Evolutionary conservation across 35 echinoderm and acorn worm species (phyloP).

Genomic region (Anneissia japonica): DNA sequence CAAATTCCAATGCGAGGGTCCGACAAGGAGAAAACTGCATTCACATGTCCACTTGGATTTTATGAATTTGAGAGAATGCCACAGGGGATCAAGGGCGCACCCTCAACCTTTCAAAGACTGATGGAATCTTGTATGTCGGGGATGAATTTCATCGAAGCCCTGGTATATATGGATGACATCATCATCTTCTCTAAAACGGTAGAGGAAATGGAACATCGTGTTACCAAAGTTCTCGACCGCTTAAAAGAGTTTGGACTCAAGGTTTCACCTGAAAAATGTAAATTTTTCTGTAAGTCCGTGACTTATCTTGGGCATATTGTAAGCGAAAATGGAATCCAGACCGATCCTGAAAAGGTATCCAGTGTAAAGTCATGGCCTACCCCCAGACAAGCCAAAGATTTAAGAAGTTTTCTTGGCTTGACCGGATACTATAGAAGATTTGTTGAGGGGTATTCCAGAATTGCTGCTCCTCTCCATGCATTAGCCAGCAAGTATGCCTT

Average conservation of each 20-base stretch:
- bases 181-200: slow-evolving; percentile 41
- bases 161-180: slow-evolving; percentile 61
- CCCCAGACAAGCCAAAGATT: slow-evolving; percentile 23
- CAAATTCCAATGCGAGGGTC: slow-evolving; percentile 56
- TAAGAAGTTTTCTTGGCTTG: slow-evolving; percentile 53
- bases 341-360: slow-evolving; percentile 8
- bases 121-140: slow-evolving; percentile 65
- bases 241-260: slow-evolving; percentile 32
- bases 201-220: slow-evolving; percentile 46
- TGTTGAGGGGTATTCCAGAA: slow-evolving; percentile 43
- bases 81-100: slow-evolving; percentile 50
- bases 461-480: slow-evolving; percentile 49
- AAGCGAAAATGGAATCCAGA: neutral
- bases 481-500: slow-evolving; percentile 13
- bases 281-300: neutral
- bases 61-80: slow-evolving; percentile 61
- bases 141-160: slow-evolving; percentile 34
- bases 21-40: slow-evolving; percentile 72
- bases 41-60: slow-evolving; percentile 60
- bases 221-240: slow-evolving; percentile 41
- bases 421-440: slow-evolving; percentile 62
- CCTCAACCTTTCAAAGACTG: slow-evolving; percentile 58
- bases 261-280: slow-evolving; percentile 15
- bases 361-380: neutral
- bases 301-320: slow-evolving; percentile 35